phyloP scores from a whole-genome alignment of 2,797 vertebrate genomes.

The Enteromius treurensis region DNA sequence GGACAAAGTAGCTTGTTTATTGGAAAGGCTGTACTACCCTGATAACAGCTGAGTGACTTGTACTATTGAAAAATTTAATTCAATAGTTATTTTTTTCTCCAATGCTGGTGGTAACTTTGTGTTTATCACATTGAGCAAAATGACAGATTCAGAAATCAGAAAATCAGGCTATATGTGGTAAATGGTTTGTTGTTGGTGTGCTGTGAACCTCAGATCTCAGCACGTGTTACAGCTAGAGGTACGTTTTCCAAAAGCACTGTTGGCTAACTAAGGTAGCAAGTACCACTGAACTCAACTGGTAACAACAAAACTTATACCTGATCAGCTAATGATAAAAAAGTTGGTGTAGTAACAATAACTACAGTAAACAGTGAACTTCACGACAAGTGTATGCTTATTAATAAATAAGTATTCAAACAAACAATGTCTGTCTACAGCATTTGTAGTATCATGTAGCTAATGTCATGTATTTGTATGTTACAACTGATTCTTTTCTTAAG shows the following conservation, averaged over 20 bases:
- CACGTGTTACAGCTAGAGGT: not conserved
- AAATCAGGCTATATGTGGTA: not conserved
- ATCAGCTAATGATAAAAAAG: not conserved
- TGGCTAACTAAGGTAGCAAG: not conserved
- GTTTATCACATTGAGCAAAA: not conserved
- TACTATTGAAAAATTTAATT: not conserved
- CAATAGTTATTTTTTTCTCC: not conserved
- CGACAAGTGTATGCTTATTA: not conserved
- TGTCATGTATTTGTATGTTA: not conserved
- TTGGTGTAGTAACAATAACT: not conserved
- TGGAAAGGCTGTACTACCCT: constrained; percentile 8
- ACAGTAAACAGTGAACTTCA: not conserved
- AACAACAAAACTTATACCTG: not conserved
- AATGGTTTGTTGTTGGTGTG: not conserved
- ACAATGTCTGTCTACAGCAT: not conserved
- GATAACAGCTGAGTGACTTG: not conserved
- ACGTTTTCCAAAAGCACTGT: not conserved
- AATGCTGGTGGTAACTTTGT: not conserved
- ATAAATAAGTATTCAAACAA: not conserved
- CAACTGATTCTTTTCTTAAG: not conserved
- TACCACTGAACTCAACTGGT: not conserved
- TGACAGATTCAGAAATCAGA: not conserved
- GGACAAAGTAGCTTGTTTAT: constrained; percentile 1
- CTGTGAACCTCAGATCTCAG: not conserved
- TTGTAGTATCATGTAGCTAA: not conserved